Conservation (phyloP, 2,113 vertebrate species). For the Myotis brandtii region DNA sequence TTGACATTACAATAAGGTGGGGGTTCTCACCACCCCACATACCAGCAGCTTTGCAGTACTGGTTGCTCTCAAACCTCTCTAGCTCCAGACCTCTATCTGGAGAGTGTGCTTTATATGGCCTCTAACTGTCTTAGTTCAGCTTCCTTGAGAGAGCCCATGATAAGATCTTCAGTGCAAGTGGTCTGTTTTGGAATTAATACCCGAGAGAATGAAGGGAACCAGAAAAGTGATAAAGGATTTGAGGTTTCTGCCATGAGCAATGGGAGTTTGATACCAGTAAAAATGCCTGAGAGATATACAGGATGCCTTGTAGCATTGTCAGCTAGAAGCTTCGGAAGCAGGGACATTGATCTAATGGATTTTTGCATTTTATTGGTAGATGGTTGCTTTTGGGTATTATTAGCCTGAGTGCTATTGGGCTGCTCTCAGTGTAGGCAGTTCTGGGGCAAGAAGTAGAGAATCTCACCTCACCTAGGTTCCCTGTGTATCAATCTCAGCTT, state of each 20-base stretch:
- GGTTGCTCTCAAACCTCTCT: neutral
- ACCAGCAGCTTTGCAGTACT: neutral
- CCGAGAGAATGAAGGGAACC: neutral
- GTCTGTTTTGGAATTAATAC: neutral
- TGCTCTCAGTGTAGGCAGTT: neutral
- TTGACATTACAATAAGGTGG: no score
- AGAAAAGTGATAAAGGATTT: neutral
- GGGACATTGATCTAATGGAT: neutral
- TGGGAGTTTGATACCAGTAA: neutral
- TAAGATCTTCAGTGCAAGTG: neutral
- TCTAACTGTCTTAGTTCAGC: neutral
- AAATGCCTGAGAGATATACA: neutral
- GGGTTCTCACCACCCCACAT: neutral
- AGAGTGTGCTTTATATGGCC: neutral
- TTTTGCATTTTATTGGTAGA: neutral
- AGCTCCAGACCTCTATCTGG: neutral
- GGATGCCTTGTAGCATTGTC: neutral
- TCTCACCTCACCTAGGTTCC: neutral
- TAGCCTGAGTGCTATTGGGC: neutral
- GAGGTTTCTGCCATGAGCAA: neutral
- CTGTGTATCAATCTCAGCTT: neutral
- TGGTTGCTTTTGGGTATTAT: neutral
- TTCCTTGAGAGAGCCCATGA: neutral
- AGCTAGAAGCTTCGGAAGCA: neutral
- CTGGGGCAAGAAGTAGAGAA: neutral